A percentile compares a stretch with the other conserved stretches of the same genome.
Evolutionary conservation across 1,140 invertebrate species (phyloP).

Genomic region (Lordiphosa stackelbergi): DNA sequence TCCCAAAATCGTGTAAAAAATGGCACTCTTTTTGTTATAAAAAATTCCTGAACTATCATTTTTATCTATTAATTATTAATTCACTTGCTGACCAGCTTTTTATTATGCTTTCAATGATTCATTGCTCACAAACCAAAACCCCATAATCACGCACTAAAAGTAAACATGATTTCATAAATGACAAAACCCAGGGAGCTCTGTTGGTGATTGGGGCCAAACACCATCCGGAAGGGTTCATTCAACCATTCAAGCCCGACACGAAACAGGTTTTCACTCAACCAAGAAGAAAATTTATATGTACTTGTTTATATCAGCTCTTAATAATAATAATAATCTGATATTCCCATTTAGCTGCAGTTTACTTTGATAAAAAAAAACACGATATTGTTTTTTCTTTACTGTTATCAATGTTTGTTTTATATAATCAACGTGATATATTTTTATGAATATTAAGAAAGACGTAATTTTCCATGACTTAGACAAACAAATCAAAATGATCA

Average conservation of each 20-base stretch:
- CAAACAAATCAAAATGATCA: slow-evolving; percentile 12
- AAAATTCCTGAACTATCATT: too few species aligned
- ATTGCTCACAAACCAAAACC: slow-evolving; percentile 14
- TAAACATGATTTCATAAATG: slow-evolving; percentile 52
- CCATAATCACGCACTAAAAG: slow-evolving; percentile 53
- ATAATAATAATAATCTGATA: slow-evolving; percentile 15
- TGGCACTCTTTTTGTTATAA: too few species aligned
- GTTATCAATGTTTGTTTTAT: slow-evolving; percentile 42
- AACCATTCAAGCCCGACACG: slow-evolving; percentile 54
- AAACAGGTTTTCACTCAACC: slow-evolving; percentile 51
- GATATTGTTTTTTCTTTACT: slow-evolving; percentile 5
- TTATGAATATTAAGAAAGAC: slow-evolving; percentile 23
- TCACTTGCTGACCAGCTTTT: too few species aligned
- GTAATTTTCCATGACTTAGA: slow-evolving; percentile 26
- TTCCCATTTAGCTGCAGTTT: slow-evolving; percentile 36
- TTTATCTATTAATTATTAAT: too few species aligned
- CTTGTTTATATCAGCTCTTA: slow-evolving; percentile 15
- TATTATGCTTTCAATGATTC: too few species aligned
- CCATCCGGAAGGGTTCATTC: slow-evolving; percentile 65
- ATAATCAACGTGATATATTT: slow-evolving; percentile 12
- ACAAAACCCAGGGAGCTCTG: slow-evolving; percentile 33
- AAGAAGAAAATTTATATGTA: slow-evolving; percentile 49
- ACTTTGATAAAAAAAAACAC: slow-evolving; percentile 35
- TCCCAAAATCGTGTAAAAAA: too few species aligned
- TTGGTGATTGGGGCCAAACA: slow-evolving; percentile 1